Evolutionary conservation across 2,888 invertebrate genomes (phyloP).

Genomic region (Drosophila kokeensis): DNA sequence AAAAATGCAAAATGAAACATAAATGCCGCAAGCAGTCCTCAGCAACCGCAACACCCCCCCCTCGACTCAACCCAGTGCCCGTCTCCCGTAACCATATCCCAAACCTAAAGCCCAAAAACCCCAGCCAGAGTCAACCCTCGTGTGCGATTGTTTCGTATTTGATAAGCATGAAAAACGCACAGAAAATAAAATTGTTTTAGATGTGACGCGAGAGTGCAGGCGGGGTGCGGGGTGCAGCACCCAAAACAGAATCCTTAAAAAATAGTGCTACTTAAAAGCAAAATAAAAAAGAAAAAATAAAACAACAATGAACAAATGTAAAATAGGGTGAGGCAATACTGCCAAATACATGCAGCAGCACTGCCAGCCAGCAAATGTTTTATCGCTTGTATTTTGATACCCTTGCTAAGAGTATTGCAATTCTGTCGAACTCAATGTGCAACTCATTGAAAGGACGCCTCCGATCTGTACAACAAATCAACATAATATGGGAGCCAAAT

Average conservation of each 20-base stretch:
- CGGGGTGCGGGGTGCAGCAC: conserved; percentile 27
- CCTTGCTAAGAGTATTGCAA: not conserved
- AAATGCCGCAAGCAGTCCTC: conserved; percentile 63
- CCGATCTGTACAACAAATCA: not conserved
- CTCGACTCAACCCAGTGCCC: not conserved
- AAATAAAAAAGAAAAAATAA: conserved; percentile 41
- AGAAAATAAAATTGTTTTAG: conserved; percentile 67
- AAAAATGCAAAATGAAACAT: conserved; percentile 78
- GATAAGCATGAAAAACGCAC: conserved; percentile 81
- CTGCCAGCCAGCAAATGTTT: conserved; percentile 70
- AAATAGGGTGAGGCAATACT: conserved; percentile 53
- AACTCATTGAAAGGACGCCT: not conserved
- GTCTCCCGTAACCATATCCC: conserved; percentile 7
- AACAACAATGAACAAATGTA: conserved; percentile 55
- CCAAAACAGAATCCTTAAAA: conserved; percentile 77
- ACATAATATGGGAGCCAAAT: not conserved
- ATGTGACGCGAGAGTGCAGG: conserved; percentile 26
- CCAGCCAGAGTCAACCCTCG: conserved; percentile 59
- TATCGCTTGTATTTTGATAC: conserved; percentile 73
- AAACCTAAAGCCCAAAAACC: conserved; percentile 10
- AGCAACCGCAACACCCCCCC: conserved; percentile 51
- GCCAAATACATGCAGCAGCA: conserved; percentile 47
- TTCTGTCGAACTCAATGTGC: not conserved
- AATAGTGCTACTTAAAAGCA: conserved; percentile 79
- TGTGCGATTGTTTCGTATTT: conserved; percentile 81